Evolutionary conservation across 2,113 vertebrate genomes (phyloP).

Genomic region (Microcebus jonahi): DNA sequence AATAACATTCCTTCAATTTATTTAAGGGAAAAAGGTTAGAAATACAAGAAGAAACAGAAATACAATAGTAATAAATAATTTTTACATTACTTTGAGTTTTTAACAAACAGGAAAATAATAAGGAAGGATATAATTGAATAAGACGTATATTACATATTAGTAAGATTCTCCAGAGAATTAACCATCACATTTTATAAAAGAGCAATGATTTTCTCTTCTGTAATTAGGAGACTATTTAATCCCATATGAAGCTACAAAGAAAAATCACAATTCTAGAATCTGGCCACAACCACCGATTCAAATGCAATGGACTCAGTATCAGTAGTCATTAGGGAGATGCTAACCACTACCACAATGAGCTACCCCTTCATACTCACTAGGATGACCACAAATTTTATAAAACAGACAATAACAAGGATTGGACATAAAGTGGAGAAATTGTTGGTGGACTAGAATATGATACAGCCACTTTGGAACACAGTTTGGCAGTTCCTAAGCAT

Average conservation of each 20-base stretch:
- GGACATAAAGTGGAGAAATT: neutral
- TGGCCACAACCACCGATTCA: neutral
- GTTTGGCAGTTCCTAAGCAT: neutral
- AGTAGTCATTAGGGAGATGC: neutral
- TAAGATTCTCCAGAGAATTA: neutral
- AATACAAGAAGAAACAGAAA: neutral
- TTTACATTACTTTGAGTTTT: conserved; percentile 29
- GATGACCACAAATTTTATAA: neutral
- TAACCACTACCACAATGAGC: neutral
- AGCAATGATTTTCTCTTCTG: neutral
- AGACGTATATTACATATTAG: neutral
- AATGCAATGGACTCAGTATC: neutral
- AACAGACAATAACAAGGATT: neutral
- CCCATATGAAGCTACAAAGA: neutral
- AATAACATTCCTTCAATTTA: neutral
- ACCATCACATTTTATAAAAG: neutral
- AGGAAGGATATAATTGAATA: neutral
- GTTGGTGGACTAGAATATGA: neutral
- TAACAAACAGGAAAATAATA: conserved; percentile 1
- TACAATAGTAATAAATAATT: neutral
- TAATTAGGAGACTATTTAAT: neutral
- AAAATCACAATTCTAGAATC: neutral
- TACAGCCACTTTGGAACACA: neutral
- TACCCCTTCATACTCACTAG: neutral
- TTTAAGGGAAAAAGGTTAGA: neutral